Percentiles rank a stretch among this genome's conserved stretches.
phyloP scores from a whole-genome alignment of 2,888 invertebrate species.

The Callyntrura guangdongensis region DNA sequence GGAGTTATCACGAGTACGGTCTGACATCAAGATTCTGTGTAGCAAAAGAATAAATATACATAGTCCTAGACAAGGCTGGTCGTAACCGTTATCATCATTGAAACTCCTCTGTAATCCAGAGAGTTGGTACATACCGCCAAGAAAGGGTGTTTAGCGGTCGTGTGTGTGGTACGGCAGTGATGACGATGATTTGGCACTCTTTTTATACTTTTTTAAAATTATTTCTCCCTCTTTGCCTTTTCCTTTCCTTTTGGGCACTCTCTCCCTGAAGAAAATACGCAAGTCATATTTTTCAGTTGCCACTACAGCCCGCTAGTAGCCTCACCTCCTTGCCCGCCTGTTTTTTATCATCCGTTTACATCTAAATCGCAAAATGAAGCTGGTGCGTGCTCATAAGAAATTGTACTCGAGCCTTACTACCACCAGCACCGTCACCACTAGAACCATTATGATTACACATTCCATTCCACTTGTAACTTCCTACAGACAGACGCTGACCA shows the following conservation, averaged over 20 bases:
- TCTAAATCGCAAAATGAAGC: slow-evolving; percentile 66
- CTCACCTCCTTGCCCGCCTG: slow-evolving; percentile 34
- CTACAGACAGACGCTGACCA: slow-evolving; percentile 16
- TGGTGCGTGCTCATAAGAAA: slow-evolving; percentile 65
- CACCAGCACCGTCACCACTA: slow-evolving; percentile 16
- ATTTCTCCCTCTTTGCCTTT: not conserved
- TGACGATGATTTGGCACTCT: slow-evolving; percentile 63
- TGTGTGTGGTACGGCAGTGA: slow-evolving; percentile 20
- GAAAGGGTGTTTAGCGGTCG: not conserved
- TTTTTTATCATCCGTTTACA: slow-evolving; percentile 66
- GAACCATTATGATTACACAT: slow-evolving; percentile 52
- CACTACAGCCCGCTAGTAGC: slow-evolving; percentile 15
- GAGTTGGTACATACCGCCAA: not conserved
- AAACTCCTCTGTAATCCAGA: not conserved
- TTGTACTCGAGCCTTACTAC: slow-evolving; percentile 1
- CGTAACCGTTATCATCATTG: not conserved
- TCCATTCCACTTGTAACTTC: slow-evolving; percentile 58
- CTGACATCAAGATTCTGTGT: too few species aligned
- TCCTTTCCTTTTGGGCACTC: not conserved
- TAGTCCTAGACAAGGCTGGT: not conserved
- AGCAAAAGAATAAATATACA: not conserved
- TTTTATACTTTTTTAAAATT: slow-evolving; percentile 17
- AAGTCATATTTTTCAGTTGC: slow-evolving; percentile 62
- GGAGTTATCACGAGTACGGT: too few species aligned
- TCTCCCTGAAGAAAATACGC: slow-evolving; percentile 15